phyloP scores from a whole-genome alignment of 2,888 invertebrate genomes.

The Suillia variegata region DNA sequence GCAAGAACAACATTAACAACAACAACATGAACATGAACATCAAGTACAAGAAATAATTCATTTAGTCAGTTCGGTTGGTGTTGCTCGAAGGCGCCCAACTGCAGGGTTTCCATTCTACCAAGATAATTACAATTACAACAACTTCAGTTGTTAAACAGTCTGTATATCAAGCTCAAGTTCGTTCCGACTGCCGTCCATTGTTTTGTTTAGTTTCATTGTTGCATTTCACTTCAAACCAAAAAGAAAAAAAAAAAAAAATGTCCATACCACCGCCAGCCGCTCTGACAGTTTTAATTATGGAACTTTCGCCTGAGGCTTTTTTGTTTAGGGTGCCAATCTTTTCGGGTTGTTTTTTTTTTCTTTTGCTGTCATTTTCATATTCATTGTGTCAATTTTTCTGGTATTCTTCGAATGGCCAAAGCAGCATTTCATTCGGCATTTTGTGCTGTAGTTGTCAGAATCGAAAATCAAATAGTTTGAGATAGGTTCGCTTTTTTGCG shows the following conservation, averaged over 20 bases:
- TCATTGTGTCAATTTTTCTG: no score
- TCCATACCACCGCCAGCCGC: no score
- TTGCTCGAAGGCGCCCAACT: not conserved
- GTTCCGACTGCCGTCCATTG: slow-evolving; percentile 9
- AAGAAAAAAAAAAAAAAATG: no score
- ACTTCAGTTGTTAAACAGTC: not conserved
- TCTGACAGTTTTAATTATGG: slow-evolving; percentile 41
- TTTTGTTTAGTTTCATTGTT: slow-evolving; percentile 20
- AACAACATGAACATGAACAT: no score
- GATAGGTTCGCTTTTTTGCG: no score
- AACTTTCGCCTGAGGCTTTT: slow-evolving; percentile 37
- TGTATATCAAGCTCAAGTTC: no score
- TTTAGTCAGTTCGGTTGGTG: not conserved
- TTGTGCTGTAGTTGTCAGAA: no score
- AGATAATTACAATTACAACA: slow-evolving; percentile 8
- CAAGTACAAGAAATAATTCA: slow-evolving; percentile 4
- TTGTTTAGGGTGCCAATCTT: not conserved
- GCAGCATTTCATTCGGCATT: no score
- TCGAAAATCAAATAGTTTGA: no score
- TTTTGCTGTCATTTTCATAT: no score
- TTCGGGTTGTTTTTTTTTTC: no score
- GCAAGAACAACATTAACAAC: not conserved
- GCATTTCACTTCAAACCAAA: slow-evolving; percentile 9
- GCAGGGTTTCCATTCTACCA: not conserved
- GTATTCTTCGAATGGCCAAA: no score